A percentile compares a stretch with the other conserved stretches of the same genome.
These are phyloP conservation scores for Prolemur simus DNA, from an alignment of 2,113 vertebrate species.

Conservation along the genomic window DNA sequence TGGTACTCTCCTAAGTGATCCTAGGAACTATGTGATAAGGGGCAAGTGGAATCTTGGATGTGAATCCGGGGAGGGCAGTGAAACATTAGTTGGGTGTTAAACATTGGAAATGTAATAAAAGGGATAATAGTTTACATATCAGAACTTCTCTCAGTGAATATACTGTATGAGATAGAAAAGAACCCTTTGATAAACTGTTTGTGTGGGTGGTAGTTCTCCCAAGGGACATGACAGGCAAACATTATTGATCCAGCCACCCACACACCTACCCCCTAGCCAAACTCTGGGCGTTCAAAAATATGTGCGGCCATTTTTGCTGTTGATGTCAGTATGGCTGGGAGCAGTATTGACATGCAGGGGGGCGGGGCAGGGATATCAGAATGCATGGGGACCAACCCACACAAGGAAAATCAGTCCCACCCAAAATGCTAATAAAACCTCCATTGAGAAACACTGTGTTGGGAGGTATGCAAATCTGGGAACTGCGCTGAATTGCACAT, in stretches of 20 bases:
- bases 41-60: neutral
- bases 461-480: neutral
- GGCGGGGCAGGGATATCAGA: neutral
- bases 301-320: neutral
- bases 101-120: neutral
- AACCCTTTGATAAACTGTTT: neutral
- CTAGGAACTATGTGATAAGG: neutral
- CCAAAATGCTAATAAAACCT: conserved; percentile 40
- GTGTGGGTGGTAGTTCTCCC: neutral
- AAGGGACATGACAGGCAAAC: neutral
- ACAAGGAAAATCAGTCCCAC: conserved; percentile 1
- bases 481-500: neutral
- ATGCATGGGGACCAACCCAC: neutral
- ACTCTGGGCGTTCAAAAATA: neutral
- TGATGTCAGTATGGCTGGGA: neutral
- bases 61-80: neutral
- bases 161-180: neutral
- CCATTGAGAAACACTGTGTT: neutral
- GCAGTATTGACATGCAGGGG: neutral
- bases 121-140: neutral
- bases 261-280: neutral
- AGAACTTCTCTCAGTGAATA: conserved; percentile 19
- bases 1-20: neutral
- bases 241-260: neutral
- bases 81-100: neutral